Base-by-base conservation (phyloP, 1,140 invertebrate genomes). In the Seison nebaliae region DNA sequence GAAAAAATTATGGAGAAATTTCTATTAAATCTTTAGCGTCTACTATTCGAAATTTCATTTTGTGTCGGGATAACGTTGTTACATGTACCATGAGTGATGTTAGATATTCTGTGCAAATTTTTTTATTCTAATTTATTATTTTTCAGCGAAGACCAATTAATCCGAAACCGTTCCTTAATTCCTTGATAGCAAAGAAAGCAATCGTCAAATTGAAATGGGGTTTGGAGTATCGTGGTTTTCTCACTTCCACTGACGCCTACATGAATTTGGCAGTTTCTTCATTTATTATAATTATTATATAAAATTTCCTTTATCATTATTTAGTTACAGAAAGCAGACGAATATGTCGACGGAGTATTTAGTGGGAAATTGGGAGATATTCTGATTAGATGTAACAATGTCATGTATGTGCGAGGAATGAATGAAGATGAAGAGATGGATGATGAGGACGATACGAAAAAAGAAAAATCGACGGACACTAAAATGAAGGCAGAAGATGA, bases 221-320 rank as follows among this genome's bases (percentile, higher is more conserved):
- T 20, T 86, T 94, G 57, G 88, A 96, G 62, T 98, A 98, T 57
- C 91, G 88, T 68, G 88, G 91, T 7, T 76, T 80, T 46, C 59
- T 98, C 16, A 83, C 96, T 0, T 91, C 86, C 4, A 78, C 88
- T 8, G 91, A 98, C 65, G 77, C 77, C 5, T 98, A 98, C 53
- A 98, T 98, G 91, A 98, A 98, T 59, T 59, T 98, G 19, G 9
- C 18, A 1, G n/a, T 8, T 30, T 30, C 39, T 50, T 38, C 24
- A 52, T 50, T 51, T 6, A 75, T 79, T 46, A 59, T 98, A 15
- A 83, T 96, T 0, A 91, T 86, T 4, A 78, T 86, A 8, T 91
- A 98, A 65, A 77, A 78, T n/a, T n/a, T n/a, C n/a, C 5, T 98
- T 98, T 53, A 98, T 98, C 88, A 98, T 98, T 59, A 59, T 96